Evolutionary conservation across 2,113 vertebrate genomes (phyloP), one percentile per base, ranked within the genome.

Genomic region (Semicossyphus pulcher): DNA sequence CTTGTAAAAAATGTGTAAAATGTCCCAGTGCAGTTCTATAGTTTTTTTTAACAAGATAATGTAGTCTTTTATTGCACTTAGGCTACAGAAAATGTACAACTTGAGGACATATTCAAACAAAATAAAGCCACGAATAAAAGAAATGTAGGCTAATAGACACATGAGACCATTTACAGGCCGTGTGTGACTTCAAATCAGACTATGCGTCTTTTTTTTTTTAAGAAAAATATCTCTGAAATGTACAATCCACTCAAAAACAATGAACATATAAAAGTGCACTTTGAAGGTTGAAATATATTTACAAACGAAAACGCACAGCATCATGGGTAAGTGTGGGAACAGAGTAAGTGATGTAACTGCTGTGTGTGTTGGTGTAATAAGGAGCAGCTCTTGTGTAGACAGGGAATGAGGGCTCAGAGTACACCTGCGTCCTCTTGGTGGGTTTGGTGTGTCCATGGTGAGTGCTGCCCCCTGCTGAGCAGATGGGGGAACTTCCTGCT

Each of bases 381-480:
- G 76, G 60, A 65, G 39, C 72, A 45, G 72, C 18, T 75, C 57
- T 65, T 1, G 4, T 45, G 76, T 71, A 45, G 28, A 64, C 6
- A 0, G 56, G 69, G 61, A 69, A 20, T 4, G 23, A 47, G 11
- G 58, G 23, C 37, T 66, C 56, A 16, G 45, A 23, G 45, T 18
- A 7, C 68, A 37, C 32, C 3, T 31, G n/a, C 32, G 48, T 48
- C 42, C 4, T 68, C 25, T 39, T 65, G 26, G 59, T 25, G 32
- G 52, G 16, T 3, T 64, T 41, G 37, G 21, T 3, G 49, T 62
- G 32, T 62, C 52, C n/a, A 1, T 31, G 49, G 68, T 42, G 67
- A 71, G 64, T 71, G 77, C 68, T 79, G 77, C 81, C 84, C 21
- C 66, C 82, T 83, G 70, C n/a, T 72, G 72, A 59, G 44, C 51